Percentiles rank a stretch among this genome's conserved stretches.
phyloP scores from a whole-genome alignment of 92 coral and sea anemone species.

The Actinernus sp. region DNA sequence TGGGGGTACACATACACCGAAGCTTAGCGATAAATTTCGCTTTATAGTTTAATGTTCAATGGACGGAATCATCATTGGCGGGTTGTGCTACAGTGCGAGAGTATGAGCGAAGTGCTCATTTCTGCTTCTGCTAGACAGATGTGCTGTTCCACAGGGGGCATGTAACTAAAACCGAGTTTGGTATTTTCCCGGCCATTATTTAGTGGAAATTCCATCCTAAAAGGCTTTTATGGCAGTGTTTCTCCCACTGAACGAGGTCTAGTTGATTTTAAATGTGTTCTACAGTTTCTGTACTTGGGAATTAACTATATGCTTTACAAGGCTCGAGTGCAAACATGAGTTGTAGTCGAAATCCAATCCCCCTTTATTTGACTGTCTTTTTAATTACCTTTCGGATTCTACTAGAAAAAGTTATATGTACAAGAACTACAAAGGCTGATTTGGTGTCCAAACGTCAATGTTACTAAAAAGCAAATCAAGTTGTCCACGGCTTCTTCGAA shows the following conservation, averaged over 20 bases:
- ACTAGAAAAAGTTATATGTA: slow-evolving; percentile 8
- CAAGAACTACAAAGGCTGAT: too few relatives aligned
- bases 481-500: too few relatives aligned
- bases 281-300: neutral
- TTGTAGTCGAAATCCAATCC: neutral
- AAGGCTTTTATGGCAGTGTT: slow-evolving; percentile 1
- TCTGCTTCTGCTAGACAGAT: slow-evolving; percentile 30
- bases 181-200: slow-evolving; percentile 1
- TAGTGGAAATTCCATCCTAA: neutral
- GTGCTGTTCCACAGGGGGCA: slow-evolving; percentile 1
- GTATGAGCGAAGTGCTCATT: slow-evolving; percentile 23
- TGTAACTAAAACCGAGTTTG: slow-evolving; percentile 4
- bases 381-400: slow-evolving; percentile 29
- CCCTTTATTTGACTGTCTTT: slow-evolving; percentile 17
- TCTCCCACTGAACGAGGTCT: neutral
- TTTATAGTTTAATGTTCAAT: too few relatives aligned
- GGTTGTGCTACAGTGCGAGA: too few relatives aligned
- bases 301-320: neutral
- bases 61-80: too few relatives aligned
- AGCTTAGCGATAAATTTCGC: too few relatives aligned
- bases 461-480: too few relatives aligned
- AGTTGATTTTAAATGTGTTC: neutral
- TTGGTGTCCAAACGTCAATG: too few relatives aligned
- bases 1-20: too few relatives aligned
- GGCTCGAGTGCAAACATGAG: neutral